Evolutionary conservation across 1,140 invertebrate genomes (phyloP).

Genomic region (Drosophila ananassae): DNA sequence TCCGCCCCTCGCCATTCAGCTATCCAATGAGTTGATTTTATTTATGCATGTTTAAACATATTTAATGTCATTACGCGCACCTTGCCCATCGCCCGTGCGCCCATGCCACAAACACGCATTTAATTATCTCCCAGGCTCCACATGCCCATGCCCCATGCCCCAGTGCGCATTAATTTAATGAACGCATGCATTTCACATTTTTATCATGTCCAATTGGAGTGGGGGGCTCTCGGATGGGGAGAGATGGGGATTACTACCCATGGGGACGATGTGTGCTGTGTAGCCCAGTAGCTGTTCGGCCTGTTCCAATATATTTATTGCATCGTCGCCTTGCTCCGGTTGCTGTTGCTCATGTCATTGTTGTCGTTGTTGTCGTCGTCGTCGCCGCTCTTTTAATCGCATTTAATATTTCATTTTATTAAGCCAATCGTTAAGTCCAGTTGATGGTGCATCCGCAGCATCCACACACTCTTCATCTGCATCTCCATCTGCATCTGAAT

Average conservation of each 20-base stretch:
- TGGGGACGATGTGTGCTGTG: not conserved
- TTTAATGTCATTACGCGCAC: conserved; percentile 79
- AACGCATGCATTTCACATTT: conserved; percentile 73
- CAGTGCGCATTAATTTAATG: conserved; percentile 75
- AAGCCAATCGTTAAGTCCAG: conserved; percentile 68
- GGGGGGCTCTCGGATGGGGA: not conserved
- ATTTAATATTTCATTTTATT: conserved; percentile 83
- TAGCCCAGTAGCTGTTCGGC: conserved; percentile 54
- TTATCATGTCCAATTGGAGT: conserved; percentile 58
- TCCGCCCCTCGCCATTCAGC: not conserved
- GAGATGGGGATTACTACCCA: not conserved
- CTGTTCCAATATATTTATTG: conserved; percentile 80
- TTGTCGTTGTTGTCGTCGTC: conserved; percentile 43
- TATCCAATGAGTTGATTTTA: conserved; percentile 45
- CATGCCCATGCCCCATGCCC: conserved; percentile 19
- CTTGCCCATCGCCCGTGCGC: conserved; percentile 52
- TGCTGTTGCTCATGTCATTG: conserved; percentile 16
- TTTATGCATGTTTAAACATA: conserved; percentile 83
- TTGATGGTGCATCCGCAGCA: conserved; percentile 24
- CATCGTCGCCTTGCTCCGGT: conserved; percentile 44
- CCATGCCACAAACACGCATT: conserved; percentile 71
- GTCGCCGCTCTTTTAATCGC: conserved; percentile 73
- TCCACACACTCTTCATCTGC: conserved; percentile 7
- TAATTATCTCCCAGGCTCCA: conserved; percentile 64
- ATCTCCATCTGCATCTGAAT: conserved; percentile 12